phyloP scores from a whole-genome alignment of 1,140 invertebrate genomes.

The Drosophila lacteicornis region DNA sequence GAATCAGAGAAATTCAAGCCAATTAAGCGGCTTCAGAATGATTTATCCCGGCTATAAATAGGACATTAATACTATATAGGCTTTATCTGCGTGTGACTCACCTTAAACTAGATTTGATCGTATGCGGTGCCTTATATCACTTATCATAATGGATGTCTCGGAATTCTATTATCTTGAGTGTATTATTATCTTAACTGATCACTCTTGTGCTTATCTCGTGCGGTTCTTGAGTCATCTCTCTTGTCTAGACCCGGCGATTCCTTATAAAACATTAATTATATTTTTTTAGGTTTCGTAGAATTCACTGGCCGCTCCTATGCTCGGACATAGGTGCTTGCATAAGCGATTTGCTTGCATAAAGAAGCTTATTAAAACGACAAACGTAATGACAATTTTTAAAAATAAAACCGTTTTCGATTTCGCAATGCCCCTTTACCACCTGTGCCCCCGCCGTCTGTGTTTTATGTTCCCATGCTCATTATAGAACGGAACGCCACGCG shows the following conservation, averaged over 20 bases:
- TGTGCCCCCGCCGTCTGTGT: conserved; percentile 18
- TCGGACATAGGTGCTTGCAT: conserved; percentile 61
- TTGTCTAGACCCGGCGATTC: conserved; percentile 10
- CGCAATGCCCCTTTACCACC: conserved; percentile 38
- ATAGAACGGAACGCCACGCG: conserved; percentile 70
- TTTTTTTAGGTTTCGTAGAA: conserved; percentile 15
- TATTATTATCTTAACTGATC: conserved; percentile 47
- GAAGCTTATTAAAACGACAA: conserved; percentile 74
- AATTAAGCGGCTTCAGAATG: conserved; percentile 19
- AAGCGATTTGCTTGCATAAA: conserved; percentile 69
- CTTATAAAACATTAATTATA: conserved; percentile 35
- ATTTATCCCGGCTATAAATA: conserved; percentile 30
- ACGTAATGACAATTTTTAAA: conserved; percentile 74
- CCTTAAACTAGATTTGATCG: conserved; percentile 6
- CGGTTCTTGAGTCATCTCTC: conserved; percentile 26
- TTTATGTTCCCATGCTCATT: conserved; percentile 77
- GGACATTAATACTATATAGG: background rate
- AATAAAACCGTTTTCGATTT: conserved; percentile 75
- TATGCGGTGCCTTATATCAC: conserved; percentile 5
- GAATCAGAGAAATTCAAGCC: conserved; percentile 29
- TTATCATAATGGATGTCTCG: conserved; percentile 45
- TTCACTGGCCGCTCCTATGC: conserved; percentile 41
- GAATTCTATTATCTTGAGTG: conserved; percentile 42
- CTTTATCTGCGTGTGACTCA: conserved; percentile 29
- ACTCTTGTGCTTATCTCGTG: conserved; percentile 27